Conservation (phyloP, 2,888 invertebrate genomes). For the Dasypolia templi region DNA sequence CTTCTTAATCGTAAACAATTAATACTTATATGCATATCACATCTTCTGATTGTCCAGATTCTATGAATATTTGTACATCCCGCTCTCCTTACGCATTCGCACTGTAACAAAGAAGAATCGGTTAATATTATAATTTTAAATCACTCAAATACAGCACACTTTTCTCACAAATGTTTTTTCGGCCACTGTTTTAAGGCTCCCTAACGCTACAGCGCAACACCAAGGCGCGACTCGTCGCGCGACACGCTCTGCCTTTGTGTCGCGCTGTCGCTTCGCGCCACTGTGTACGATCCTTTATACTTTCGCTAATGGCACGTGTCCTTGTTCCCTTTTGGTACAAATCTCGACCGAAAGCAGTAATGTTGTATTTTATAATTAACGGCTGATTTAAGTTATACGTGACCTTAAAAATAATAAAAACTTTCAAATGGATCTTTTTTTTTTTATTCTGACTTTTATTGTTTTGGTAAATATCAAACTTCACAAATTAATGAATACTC, state of each 20-base stretch:
- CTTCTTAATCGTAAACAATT: constrained; percentile 38
- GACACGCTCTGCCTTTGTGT: too few relatives aligned
- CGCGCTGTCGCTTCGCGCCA: too few relatives aligned
- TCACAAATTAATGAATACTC: constrained; percentile 83
- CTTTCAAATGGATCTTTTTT: neutral
- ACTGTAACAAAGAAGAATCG: constrained; percentile 79
- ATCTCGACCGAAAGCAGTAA: constrained; percentile 9
- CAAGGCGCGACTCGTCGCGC: too few relatives aligned
- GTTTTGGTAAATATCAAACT: neutral
- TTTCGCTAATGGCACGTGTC: constrained; percentile 17
- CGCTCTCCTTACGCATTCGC: constrained; percentile 89
- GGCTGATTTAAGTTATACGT: neutral
- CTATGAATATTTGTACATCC: constrained; percentile 88
- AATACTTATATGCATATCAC: constrained; percentile 39
- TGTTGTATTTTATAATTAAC: neutral
- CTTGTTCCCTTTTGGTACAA: constrained; percentile 30
- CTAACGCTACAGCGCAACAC: too few relatives aligned
- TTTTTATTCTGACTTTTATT: neutral
- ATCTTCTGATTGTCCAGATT: constrained; percentile 32
- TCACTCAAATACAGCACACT: neutral
- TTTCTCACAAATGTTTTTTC: neutral
- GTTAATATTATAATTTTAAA: constrained; percentile 22
- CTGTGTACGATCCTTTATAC: too few relatives aligned
- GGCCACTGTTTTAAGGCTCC: too few relatives aligned
- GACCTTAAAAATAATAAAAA: constrained; percentile 3